Evolutionary conservation across 2,113 vertebrate genomes (phyloP).

Genomic region (Neogobius melanostomus): DNA sequence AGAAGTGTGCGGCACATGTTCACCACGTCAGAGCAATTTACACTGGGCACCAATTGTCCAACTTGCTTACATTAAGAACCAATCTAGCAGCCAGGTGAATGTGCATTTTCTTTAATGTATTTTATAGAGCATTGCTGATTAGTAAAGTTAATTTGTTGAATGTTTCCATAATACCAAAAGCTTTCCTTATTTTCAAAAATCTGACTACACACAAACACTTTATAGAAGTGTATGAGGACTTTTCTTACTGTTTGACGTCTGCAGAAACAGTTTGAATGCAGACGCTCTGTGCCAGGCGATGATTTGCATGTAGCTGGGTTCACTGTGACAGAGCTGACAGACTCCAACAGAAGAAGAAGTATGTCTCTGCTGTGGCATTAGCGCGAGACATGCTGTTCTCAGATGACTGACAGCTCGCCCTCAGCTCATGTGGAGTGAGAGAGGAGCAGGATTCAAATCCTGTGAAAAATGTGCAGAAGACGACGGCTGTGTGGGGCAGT

Average conservation of each 20-base stretch:
- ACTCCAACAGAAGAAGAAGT: conserved; percentile 45
- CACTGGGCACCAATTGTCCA: conserved; percentile 16
- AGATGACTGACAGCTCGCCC: conserved; percentile 34
- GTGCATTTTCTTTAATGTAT: background rate
- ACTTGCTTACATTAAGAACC: no score
- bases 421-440: conserved; percentile 12
- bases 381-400: conserved; percentile 28
- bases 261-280: conserved; percentile 19
- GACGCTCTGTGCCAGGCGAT: conserved; percentile 24
- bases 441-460: conserved; percentile 10
- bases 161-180: conserved; percentile 34
- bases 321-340: conserved; percentile 39
- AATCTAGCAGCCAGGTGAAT: conserved; percentile 18
- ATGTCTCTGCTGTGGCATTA: conserved; percentile 55
- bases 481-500: conserved; percentile 22
- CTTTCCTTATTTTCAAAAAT: conserved; percentile 31
- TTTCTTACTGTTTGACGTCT: background rate
- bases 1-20: conserved; percentile 65
- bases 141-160: conserved; percentile 59
- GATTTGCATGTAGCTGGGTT: conserved; percentile 24
- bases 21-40: conserved; percentile 64
- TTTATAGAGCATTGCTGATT: no score
- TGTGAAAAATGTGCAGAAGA: conserved; percentile 10
- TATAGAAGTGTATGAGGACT: background rate
- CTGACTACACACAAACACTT: conserved; percentile 26